These are phyloP conservation scores for Leptosomus discolor DNA, from an alignment of 2,113 vertebrate genomes.

Conservation along the genomic window DNA sequence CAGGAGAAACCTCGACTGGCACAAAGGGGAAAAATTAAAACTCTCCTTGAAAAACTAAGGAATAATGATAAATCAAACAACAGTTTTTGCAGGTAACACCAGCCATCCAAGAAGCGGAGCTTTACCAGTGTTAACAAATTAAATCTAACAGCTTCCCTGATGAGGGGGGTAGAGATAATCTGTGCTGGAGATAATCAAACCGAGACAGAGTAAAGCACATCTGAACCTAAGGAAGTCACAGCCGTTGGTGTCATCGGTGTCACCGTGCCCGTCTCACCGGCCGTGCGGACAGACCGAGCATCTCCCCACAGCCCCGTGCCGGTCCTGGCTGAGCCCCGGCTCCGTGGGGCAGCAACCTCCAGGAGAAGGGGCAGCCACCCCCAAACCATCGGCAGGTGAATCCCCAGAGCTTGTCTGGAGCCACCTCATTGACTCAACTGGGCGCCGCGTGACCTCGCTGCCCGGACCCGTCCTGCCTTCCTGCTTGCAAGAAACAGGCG, in stretches of 20 bases:
- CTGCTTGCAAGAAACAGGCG: not conserved
- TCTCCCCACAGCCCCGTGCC: not conserved
- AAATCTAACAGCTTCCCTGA: not conserved
- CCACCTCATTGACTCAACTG: not conserved
- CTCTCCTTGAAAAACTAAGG: not conserved
- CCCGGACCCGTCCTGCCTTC: not conserved
- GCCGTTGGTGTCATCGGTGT: not conserved
- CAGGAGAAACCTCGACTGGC: not conserved
- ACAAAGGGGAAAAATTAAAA: not conserved
- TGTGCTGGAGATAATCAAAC: not conserved
- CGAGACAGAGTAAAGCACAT: not conserved
- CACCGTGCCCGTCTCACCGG: fast-evolving
- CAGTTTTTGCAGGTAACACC: not conserved
- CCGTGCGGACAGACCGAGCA: not conserved
- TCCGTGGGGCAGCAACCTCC: fast-evolving
- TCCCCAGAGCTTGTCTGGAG: not conserved
- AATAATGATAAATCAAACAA: not conserved
- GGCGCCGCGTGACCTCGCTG: not conserved
- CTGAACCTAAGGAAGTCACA: not conserved
- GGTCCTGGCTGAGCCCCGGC: fast-evolving
- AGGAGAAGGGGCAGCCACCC: not conserved
- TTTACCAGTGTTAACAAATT: not conserved
- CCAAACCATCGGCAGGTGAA: fast-evolving
- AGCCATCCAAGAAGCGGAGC: fast-evolving
- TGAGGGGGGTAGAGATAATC: not conserved